Evolutionary conservation across 2,797 vertebrate genomes (phyloP), one percentile per base, ranked within the genome.

Genomic region (Sebastes paucispinis): DNA sequence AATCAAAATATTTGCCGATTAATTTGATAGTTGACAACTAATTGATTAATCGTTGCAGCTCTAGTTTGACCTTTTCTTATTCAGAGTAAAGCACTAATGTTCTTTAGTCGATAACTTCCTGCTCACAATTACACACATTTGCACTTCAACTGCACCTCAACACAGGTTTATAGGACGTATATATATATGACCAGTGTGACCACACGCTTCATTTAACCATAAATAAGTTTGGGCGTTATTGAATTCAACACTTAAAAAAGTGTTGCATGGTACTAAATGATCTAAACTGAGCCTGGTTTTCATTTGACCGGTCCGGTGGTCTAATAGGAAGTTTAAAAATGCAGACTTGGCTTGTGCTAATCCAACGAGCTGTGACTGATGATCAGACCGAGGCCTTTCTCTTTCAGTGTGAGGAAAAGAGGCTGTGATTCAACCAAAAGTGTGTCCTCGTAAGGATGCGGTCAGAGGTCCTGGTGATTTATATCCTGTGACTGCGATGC

Each of bases 381-480:
- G 43, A 80, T 74, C 31, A 71, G 54, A 69, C 57, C 13, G 12
- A 63, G 50, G 54, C 36, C 12, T 73, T 67, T 62, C 58, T 64
- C 54, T 60, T 64, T 76, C 70, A 80, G 31, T 68, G 24, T 32
- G 22, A 58, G 71, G 69, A 31, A 22, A 88, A 79, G 54, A 62
- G 39, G 47, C 36, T 69, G 36, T 34, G 70, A 90, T 68, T 88
- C 73, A 75, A 36, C 43, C 39, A 20, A 59, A 72, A 65, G 25
- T 69, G 47, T 77, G 54, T 72, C 73, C 63, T 74, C 71, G 39
- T 36, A 50, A 47, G 66, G 80, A 75, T 79, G 76, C 52, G 80
- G 78, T 70, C 84, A 82, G 52, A 85, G 80, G 57, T 73, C 50
- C 55, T 16, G 8, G 47, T 59, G 73, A 87, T 82, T 85, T 73